Base-by-base conservation (phyloP, 2,797 vertebrate genomes). In the Molossus alvarezi region DNA sequence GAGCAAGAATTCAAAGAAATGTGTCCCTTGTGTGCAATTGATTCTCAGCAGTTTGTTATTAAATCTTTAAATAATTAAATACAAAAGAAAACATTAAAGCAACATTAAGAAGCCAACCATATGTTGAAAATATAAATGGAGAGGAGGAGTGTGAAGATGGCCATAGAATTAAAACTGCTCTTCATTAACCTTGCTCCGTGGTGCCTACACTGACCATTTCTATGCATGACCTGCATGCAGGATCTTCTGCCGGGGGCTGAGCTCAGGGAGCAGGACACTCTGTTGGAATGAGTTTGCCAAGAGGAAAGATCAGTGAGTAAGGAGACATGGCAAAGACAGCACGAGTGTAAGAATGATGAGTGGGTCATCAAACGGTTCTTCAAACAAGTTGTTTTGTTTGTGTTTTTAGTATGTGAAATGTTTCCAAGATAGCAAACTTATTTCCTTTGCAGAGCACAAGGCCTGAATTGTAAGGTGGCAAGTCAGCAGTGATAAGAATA, bases 21-120 rank as follows among this genome's bases (percentile, higher is more conserved):
- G 88, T 80, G 21, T 97, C 89, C 76, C 98, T 96, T 2, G 67
- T 67, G 87, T 94, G 76, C 14, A 4, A 96, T n/a, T 96, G 75
- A 96, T 85, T 97, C 84, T 83, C 95, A 92, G 83, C 25, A 95
- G 95, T 64, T 73, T 97, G 58, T 97, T 98, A 97, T 97, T 97
- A 98, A 98, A 96, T 27, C 10, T 96, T 98, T 98, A 91, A 98
- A 98, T 98, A 98, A 97, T 98, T 98, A 98, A 98, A 97, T 97
- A 94, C 33, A 94, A 85, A 21, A 79, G 13, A 41, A n/a, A 95
- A 72, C 90, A 95, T 80, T 95, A 96, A 98, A 93, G 90, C 57
- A 33, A 85, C 91, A 94, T 86, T 95, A 96, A 96, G 94, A 67
- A 71, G 73, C 13, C 92, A 91, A 45, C 62, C 71, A 90, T 97